These are phyloP conservation scores for Huso huso DNA, from an alignment of 2,797 vertebrate species.

Conservation along the genomic window DNA sequence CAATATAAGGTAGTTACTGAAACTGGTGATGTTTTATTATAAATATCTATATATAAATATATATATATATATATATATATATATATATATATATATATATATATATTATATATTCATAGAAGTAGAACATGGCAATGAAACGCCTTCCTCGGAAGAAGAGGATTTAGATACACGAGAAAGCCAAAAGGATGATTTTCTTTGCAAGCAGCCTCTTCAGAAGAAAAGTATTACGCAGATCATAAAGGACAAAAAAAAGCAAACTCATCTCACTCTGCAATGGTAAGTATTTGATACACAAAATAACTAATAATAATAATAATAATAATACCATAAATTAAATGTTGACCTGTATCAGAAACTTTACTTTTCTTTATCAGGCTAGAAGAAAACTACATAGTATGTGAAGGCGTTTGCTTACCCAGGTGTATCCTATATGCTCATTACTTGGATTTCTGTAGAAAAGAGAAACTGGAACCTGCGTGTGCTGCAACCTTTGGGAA, in stretches of 20 bases:
- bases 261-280: slow-evolving; percentile 93
- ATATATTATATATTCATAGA: slow-evolving; percentile 30
- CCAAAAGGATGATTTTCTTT: slow-evolving; percentile 49
- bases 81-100: too few species aligned
- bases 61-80: too few species aligned
- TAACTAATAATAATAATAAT: background rate
- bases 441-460: slow-evolving; percentile 96
- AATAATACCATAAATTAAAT: too few species aligned
- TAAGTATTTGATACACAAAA: slow-evolving; percentile 37
- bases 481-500: slow-evolving; percentile 97
- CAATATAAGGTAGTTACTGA: too few species aligned
- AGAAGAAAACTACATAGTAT: slow-evolving; percentile 97
- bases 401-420: slow-evolving; percentile 95
- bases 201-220: slow-evolving; percentile 58
- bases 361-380: slow-evolving; percentile 59
- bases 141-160: slow-evolving; percentile 76
- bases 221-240: slow-evolving; percentile 84
- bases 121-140: slow-evolving; percentile 67
- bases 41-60: too few species aligned
- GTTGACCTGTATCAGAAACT: background rate
- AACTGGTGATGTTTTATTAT: too few species aligned
- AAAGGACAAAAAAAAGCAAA: slow-evolving; percentile 96
- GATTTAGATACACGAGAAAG: slow-evolving; percentile 61
- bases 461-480: slow-evolving; percentile 91
- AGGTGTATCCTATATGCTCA: slow-evolving; percentile 95